These are phyloP conservation scores for Mamestra configurata DNA, from an alignment of 1,140 invertebrate species.

Conservation along the genomic window DNA sequence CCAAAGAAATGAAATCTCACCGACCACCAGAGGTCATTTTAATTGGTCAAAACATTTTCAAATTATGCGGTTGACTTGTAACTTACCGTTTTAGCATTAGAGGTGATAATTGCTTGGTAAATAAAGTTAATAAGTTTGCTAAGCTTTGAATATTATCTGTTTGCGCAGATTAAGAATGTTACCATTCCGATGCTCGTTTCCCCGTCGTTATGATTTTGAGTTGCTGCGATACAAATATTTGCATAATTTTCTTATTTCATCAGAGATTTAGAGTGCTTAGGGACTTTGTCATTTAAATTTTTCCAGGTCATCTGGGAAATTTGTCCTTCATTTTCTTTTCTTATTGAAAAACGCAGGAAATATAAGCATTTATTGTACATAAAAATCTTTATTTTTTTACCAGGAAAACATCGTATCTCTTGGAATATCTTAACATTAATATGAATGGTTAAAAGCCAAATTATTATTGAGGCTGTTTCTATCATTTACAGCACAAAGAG, in stretches of 20 bases:
- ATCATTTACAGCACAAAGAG: no score
- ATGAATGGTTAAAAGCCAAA: no score
- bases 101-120: conserved; percentile 56
- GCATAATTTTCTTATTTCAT: conserved; percentile 50
- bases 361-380: no score
- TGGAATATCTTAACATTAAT: no score
- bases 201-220: conserved; percentile 47
- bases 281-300: conserved; percentile 17
- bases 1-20: conserved; percentile 50
- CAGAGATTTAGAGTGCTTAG: conserved; percentile 33
- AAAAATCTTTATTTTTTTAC: no score
- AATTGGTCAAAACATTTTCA: conserved; percentile 63
- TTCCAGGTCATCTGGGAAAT: conserved; percentile 31
- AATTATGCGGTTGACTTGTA: conserved; percentile 54
- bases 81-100: conserved; percentile 61
- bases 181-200: conserved; percentile 55
- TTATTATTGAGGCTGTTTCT: no score
- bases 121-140: conserved; percentile 44
- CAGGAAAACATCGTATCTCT: no score
- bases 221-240: conserved; percentile 43
- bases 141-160: conserved; percentile 60
- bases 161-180: conserved; percentile 70
- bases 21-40: conserved; percentile 56
- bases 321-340: not conserved
- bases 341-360: not conserved